These are phyloP conservation scores for Sebastes nivosus DNA, from an alignment of 2,797 vertebrate genomes.

Conservation along the genomic window DNA sequence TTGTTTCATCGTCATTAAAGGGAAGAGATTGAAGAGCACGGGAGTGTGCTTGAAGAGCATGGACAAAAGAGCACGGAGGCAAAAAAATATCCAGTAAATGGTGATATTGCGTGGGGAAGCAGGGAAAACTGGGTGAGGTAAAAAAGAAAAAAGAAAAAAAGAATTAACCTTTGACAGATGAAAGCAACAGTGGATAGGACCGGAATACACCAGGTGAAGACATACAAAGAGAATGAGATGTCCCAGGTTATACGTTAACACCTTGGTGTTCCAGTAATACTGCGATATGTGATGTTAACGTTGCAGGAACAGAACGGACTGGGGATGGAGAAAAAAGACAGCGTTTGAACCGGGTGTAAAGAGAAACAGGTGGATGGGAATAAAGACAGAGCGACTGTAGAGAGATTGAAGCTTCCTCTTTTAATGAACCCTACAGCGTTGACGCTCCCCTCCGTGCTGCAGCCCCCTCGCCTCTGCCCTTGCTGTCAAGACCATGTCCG, in stretches of 20 bases:
- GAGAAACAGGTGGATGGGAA: background rate
- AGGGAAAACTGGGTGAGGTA: conserved; percentile 15
- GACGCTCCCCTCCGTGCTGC: conserved; percentile 8
- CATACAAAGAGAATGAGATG: conserved; percentile 31
- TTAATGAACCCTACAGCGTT: conserved; percentile 59
- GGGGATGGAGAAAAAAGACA: background rate
- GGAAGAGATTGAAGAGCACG: conserved; percentile 30
- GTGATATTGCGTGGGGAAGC: conserved; percentile 24
- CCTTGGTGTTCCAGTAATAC: conserved; percentile 10
- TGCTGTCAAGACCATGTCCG: conserved; percentile 61
- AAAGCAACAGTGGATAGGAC: conserved; percentile 16
- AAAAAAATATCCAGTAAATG: conserved; percentile 29
- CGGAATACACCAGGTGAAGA: conserved; percentile 23
- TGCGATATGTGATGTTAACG: conserved; percentile 3
- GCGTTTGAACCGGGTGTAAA: background rate
- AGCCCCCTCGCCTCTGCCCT: conserved; percentile 41
- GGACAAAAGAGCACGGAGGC: conserved; percentile 31
- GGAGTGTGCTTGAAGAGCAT: background rate
- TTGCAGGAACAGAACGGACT: conserved; percentile 13
- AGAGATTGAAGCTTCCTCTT: conserved; percentile 25
- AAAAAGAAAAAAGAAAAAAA: background rate
- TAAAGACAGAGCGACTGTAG: conserved; percentile 16
- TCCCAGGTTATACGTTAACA: conserved; percentile 37
- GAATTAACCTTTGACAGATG: conserved; percentile 40
- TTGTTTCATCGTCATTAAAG: conserved; percentile 59